A percentile compares a stretch with the other conserved stretches of the same genome.
Evolutionary conservation across 2,113 vertebrate genomes (phyloP).

Genomic region (Drymodes brunneopygia): DNA sequence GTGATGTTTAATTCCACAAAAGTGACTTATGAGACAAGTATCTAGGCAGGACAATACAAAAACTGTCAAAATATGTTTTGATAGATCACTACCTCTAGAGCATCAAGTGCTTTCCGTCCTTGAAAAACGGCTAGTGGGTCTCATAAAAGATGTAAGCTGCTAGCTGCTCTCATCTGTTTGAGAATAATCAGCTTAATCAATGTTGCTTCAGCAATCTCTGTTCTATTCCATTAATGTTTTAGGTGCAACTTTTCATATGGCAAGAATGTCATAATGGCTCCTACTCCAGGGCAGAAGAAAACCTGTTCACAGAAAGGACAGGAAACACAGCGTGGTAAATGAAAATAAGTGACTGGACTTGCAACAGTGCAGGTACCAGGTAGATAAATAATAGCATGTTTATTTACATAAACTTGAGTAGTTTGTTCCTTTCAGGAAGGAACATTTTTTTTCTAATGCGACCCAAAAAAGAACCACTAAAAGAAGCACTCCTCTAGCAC

Average conservation of each 20-base stretch:
- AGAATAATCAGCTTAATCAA: constrained; percentile 6
- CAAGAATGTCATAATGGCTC: not conserved
- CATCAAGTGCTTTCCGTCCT: not conserved
- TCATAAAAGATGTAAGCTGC: not conserved
- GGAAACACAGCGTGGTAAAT: not conserved
- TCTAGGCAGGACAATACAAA: not conserved
- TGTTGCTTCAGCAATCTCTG: not conserved
- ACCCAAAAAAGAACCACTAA: not conserved
- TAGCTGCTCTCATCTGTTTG: not conserved
- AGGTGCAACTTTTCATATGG: not conserved
- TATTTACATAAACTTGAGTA: constrained; percentile 48
- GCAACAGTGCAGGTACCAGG: not conserved
- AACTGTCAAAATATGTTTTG: not conserved
- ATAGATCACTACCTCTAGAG: not conserved
- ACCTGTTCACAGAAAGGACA: not conserved
- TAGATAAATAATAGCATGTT: not conserved
- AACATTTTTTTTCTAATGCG: constrained; percentile 12
- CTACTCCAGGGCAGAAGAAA: not conserved
- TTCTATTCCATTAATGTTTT: not conserved
- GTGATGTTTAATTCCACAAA: not conserved
- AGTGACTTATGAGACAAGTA: not conserved
- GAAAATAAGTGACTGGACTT: not conserved
- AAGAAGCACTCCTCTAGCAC: constrained; percentile 8
- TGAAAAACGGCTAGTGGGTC: not conserved
- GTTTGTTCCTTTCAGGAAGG: constrained; percentile 35